A percentile compares a stretch with the other conserved stretches of the same genome.
Conservation (phyloP, 2,113 vertebrate species). For the Chitala chitala region DNA sequence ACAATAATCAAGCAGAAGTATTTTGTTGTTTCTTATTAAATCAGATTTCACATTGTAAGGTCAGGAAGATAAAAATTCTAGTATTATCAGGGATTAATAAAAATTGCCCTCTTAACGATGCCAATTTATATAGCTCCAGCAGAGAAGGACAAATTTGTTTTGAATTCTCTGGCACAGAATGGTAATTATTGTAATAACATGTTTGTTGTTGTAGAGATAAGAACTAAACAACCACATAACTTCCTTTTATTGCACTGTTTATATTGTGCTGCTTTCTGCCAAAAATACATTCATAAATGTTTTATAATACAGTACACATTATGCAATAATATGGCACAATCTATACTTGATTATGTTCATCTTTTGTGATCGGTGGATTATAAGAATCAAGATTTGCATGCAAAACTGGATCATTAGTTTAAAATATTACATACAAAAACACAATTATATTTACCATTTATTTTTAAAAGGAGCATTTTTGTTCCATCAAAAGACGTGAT, state of each 20-base stretch:
- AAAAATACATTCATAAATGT: constrained; percentile 7
- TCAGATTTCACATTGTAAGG: too few species aligned
- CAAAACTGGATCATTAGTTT: too few species aligned
- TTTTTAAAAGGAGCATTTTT: too few species aligned
- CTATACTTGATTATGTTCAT: constrained; percentile 2
- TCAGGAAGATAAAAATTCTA: too few species aligned
- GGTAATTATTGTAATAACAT: not conserved
- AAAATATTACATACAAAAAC: too few species aligned
- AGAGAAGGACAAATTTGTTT: not conserved
- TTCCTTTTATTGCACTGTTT: constrained; percentile 10
- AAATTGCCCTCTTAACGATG: too few species aligned
- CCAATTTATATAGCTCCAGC: not conserved
- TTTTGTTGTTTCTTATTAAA: too few species aligned
- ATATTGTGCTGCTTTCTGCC: not conserved
- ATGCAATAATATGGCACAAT: not conserved
- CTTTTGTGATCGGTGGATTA: too few species aligned
- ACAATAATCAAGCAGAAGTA: not conserved
- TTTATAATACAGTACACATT: constrained; percentile 5
- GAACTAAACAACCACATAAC: not conserved
- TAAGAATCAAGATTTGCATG: too few species aligned
- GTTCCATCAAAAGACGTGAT: too few species aligned
- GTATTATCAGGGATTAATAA: too few species aligned
- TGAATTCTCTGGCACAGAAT: not conserved
- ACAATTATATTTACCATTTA: not conserved
- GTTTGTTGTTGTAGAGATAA: constrained; percentile 2